Base-by-base conservation (phyloP, 2,888 invertebrate genomes). In the Camponotus fellah region DNA sequence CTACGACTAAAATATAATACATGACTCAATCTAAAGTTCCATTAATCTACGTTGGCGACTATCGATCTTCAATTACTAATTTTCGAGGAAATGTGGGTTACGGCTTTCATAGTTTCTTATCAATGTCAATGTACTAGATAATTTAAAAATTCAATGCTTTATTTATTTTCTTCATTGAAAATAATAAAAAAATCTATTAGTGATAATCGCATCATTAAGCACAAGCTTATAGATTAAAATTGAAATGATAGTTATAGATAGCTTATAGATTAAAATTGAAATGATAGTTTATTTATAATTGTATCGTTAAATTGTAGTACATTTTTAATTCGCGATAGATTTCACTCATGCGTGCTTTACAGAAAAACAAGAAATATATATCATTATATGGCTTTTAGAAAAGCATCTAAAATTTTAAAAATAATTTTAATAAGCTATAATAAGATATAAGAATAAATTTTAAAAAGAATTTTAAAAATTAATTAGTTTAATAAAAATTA, bases 11-110 rank as follows among this genome's bases (percentile, higher is more conserved):
- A 12, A 37, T 17, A n/a, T n/a, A n/a, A n/a, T n/a, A 32, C 32
- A 49, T 14, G 26, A 37, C 21, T 66, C 66, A 65, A 37, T 49
- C 37, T 53, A 53, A 76, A 53, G 65, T 17, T n/a, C 76, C 49
- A 64, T 64, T 65, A 65, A 12, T 64, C 68, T 40, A 68, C 32
- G 32, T 56, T 40, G 32, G n/a, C 43, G 56, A 69, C 21, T 17
- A 65, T 76, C 53, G 76, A 65, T 76, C 21, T n/a, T 58, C 32
- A 43, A 79, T 69, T 69, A 66, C 6, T 49, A 49, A 2, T 43
- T 60, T 71, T 46, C 72, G 72, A 43, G n/a, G 26, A 76, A 77
- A 65, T 17, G 58, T 43, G 8, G 12, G 9, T 56, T 53, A 32
- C 40, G 65, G 10, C 26, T 46, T 62, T 75, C 6, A 46, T 17